phyloP scores from a whole-genome alignment of 2,888 invertebrate genomes.

The Fragum whitleyi region DNA sequence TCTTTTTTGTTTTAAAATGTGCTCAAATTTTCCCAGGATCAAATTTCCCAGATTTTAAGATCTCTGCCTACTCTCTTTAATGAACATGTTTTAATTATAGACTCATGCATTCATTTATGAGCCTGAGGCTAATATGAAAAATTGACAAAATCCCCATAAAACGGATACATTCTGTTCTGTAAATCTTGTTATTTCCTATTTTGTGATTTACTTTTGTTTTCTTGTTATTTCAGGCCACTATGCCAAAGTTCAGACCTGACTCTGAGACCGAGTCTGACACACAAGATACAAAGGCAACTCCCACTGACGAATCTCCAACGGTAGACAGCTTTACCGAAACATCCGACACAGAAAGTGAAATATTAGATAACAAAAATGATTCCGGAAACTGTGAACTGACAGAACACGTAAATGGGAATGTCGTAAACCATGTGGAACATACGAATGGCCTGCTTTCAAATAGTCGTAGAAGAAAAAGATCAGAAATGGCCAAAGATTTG shows the following conservation, averaged over 20 bases:
- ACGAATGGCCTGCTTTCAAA: neutral
- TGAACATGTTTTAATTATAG: too few species aligned
- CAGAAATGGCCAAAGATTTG: conserved; percentile 53
- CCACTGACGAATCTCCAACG: neutral
- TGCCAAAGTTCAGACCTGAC: conserved; percentile 2
- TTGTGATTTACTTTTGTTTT: too few species aligned
- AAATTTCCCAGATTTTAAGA: too few species aligned
- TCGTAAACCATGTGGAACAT: neutral
- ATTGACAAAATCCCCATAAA: too few species aligned
- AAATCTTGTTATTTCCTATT: too few species aligned
- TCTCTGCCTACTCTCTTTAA: too few species aligned
- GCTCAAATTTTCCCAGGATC: too few species aligned
- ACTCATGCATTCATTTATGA: too few species aligned
- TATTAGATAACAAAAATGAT: neutral
- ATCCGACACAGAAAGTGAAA: neutral
- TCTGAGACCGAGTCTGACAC: neutral
- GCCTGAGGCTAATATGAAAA: too few species aligned
- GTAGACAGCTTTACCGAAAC: neutral
- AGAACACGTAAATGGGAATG: neutral
- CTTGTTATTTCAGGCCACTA: too few species aligned
- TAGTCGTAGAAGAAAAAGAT: neutral
- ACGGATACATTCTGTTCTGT: too few species aligned
- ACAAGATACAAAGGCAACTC: neutral
- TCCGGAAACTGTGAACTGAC: neutral
- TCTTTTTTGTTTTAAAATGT: too few species aligned